These are phyloP conservation scores for Thelaira solivaga DNA, from an alignment of 2,888 invertebrate genomes.

Conservation along the genomic window DNA sequence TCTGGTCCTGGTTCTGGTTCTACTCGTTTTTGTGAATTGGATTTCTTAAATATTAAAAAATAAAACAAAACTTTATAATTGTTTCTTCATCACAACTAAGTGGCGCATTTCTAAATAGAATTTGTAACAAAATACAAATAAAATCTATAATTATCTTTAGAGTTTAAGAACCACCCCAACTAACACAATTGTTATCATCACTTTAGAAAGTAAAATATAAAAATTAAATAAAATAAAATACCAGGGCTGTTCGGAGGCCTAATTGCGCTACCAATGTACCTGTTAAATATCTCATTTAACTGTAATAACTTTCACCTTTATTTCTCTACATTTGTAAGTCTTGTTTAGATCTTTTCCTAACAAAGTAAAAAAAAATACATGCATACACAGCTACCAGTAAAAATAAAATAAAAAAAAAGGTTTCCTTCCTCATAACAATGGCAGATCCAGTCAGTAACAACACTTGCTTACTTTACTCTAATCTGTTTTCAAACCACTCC, in stretches of 20 bases:
- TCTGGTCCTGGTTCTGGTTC: no score
- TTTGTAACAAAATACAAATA: background rate
- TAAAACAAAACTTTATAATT: background rate
- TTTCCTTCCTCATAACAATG: slow-evolving; percentile 2
- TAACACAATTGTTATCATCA: slow-evolving; percentile 24
- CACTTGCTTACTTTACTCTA: no score
- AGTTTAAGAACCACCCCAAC: slow-evolving; percentile 23
- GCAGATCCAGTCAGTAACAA: no score
- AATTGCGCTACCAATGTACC: slow-evolving; percentile 73
- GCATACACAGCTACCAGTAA: no score
- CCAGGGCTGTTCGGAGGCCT: background rate
- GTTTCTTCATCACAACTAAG: slow-evolving; percentile 12
- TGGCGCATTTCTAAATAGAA: slow-evolving; percentile 48
- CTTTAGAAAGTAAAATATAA: slow-evolving; percentile 18
- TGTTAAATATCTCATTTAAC: slow-evolving; percentile 64
- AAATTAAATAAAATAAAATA: no score
- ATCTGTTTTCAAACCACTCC: no score
- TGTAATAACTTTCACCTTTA: slow-evolving; percentile 23
- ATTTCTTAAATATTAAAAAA: no score
- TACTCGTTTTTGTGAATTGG: no score
- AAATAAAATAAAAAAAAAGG: slow-evolving; percentile 1
- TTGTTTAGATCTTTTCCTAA: slow-evolving; percentile 26
- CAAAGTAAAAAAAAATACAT: slow-evolving; percentile 19
- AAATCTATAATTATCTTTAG: slow-evolving; percentile 9
- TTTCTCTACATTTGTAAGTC: slow-evolving; percentile 35